Evolutionary conservation across 2,888 invertebrate species (phyloP).

Genomic region (Drosophila quinaria): DNA sequence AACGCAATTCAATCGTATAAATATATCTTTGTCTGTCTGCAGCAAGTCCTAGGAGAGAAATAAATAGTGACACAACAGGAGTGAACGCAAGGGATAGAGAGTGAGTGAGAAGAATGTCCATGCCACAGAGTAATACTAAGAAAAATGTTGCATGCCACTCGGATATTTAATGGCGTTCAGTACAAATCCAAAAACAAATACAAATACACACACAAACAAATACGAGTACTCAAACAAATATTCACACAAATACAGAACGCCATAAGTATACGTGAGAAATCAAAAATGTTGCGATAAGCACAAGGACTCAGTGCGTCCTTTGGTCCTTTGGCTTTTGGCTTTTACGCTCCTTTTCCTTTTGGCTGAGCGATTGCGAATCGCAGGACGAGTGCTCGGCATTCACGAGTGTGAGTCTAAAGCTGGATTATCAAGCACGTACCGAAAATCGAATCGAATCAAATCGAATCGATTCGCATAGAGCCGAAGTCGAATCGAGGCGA

Average conservation of each 20-base stretch:
- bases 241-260: conserved; percentile 47
- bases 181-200: conserved; percentile 52
- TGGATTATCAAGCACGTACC: conserved; percentile 75
- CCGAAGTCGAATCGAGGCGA: conserved; percentile 30
- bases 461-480: conserved; percentile 26
- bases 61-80: conserved; percentile 32
- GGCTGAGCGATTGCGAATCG: conserved; percentile 15
- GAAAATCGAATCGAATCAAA: conserved; percentile 53
- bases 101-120: conserved; percentile 13
- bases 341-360: conserved; percentile 31
- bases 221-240: conserved; percentile 41
- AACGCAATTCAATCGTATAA: conserved; percentile 50
- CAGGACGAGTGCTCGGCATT: conserved; percentile 34
- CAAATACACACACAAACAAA: conserved; percentile 18
- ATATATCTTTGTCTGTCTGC: conserved; percentile 49
- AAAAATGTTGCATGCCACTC: conserved; percentile 77
- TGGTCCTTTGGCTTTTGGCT: conserved; percentile 49
- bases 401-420: conserved; percentile 26
- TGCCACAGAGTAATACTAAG: conserved; percentile 47
- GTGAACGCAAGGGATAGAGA: background rate
- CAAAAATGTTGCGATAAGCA: conserved; percentile 70
- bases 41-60: conserved; percentile 40
- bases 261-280: conserved; percentile 77
- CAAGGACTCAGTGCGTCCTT: conserved; percentile 50
- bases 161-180: conserved; percentile 77